Evolutionary conservation across 2,113 vertebrate genomes (phyloP).

Genomic region (Sander lucioperca): DNA sequence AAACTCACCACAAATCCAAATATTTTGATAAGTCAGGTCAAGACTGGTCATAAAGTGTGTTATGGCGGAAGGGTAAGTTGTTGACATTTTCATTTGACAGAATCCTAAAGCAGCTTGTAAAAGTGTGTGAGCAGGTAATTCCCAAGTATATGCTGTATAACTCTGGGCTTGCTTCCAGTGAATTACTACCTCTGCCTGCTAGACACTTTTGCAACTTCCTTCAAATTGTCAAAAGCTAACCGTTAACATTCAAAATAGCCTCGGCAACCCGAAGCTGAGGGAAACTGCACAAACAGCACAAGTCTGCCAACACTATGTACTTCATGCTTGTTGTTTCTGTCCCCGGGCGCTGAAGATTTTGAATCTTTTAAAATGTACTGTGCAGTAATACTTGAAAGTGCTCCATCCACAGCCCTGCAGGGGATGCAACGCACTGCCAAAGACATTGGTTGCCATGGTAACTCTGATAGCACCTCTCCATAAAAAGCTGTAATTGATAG

Average conservation of each 20-base stretch:
- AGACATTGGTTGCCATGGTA: conserved; percentile 65
- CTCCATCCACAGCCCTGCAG: conserved; percentile 58
- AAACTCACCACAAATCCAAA: conserved; percentile 25
- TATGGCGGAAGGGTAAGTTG: conserved; percentile 36
- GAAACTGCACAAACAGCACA: neutral
- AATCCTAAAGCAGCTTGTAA: conserved; percentile 58
- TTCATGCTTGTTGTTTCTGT: conserved; percentile 59
- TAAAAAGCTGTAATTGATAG: conserved; percentile 72
- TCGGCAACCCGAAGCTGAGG: conserved; percentile 7
- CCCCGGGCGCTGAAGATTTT: conserved; percentile 43
- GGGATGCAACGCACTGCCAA: conserved; percentile 55
- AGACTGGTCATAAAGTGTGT: conserved; percentile 39
- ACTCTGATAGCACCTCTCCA: conserved; percentile 65
- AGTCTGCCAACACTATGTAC: conserved; percentile 45
- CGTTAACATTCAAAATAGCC: conserved; percentile 38
- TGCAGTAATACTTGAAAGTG: conserved; percentile 41
- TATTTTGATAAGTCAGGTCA: conserved; percentile 11
- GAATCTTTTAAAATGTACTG: conserved; percentile 66
- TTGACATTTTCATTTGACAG: conserved; percentile 59
- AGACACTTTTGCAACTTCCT: conserved; percentile 43
- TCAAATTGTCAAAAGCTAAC: conserved; percentile 33
- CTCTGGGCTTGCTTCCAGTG: conserved; percentile 41
- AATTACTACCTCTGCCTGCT: conserved; percentile 26
- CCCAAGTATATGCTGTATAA: conserved; percentile 30
- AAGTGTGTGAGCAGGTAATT: conserved; percentile 55